Evolutionary conservation across 2,113 vertebrate genomes (phyloP), one percentile per base, ranked within the genome.

Genomic region (Percopsis transmontana): DNA sequence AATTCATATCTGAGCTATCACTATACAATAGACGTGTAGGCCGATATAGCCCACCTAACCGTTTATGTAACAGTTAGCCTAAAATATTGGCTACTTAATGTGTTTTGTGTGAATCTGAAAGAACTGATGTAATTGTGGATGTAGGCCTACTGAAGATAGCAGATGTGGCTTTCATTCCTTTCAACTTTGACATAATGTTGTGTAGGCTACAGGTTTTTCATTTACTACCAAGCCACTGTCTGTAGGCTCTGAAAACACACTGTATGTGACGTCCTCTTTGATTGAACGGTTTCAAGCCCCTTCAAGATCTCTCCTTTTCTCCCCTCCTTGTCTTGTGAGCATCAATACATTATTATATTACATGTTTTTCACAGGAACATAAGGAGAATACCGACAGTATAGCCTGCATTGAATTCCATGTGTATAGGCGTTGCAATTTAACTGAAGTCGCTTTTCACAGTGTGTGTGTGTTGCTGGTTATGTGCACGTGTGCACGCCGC

Each of bases 271-370:
- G 71, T 73, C 61, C 72, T 74, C 67, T 51, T 62, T 76, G 58
- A 66, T 66, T 77, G 81, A 84, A 85, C 82, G 79, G 48, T 54
- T 66, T 79, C 69, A 62, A 70, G 58, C 77, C 69, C 48, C 72
- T 72, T 82, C 73, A 76, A 63, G 79, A 57, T 72, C 60, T 58
- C 68, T 69, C 66, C 48, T 71, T 60, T 1, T 2, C 11, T 18
- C 60, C 47, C n/a, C 10, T 5, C 27, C 24, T 15, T 50, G 59
- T 50, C 45, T 68, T 74, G 66, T 69, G 82, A 74, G 72, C 61
- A 72, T 72, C 52, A 23, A 58, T 69, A 63, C 57, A 70, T 69
- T 65, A 64, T 66, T 66, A 63, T 69, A 33, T 51, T 75, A 44
- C 62, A 5, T 51, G 41, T 39, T 57, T 54, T 50, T 64, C 51